phyloP scores from a whole-genome alignment of 1,140 invertebrate species.

The Drosophila seguyi region DNA sequence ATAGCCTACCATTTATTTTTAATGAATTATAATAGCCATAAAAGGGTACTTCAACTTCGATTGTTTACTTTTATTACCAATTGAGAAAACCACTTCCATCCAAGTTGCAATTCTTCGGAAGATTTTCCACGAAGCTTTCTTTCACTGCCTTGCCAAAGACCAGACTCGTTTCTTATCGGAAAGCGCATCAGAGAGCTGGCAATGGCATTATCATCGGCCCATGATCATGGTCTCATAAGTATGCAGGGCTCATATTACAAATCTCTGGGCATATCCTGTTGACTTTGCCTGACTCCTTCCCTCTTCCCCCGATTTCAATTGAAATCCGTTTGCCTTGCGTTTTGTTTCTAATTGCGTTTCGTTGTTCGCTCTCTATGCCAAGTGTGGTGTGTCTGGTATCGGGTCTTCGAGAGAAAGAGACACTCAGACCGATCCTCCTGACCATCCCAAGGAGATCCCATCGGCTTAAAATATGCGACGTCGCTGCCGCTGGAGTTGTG shows the following conservation, averaged over 20 bases:
- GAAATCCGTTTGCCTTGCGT: conserved; percentile 49
- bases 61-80: neutral
- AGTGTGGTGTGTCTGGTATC: conserved; percentile 28
- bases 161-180: conserved; percentile 41
- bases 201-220: conserved; percentile 43
- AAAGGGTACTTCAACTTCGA: conserved; percentile 14
- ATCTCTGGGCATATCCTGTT: conserved; percentile 68
- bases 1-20: neutral
- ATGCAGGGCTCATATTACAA: conserved; percentile 73
- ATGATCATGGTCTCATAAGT: conserved; percentile 65
- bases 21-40: neutral
- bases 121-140: conserved; percentile 48
- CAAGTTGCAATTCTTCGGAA: conserved; percentile 26
- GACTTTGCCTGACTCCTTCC: conserved; percentile 1
- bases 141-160: conserved; percentile 18
- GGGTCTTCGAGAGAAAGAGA: conserved; percentile 2
- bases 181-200: conserved; percentile 32
- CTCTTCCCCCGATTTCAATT: conserved; percentile 51
- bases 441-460: conserved; percentile 49
- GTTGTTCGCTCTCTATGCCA: conserved; percentile 49
- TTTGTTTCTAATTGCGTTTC: conserved; percentile 70
- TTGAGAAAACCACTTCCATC: conserved; percentile 1
- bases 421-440: conserved; percentile 10
- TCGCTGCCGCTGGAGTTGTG: conserved; percentile 52
- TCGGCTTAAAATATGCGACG: conserved; percentile 70